Conservation (phyloP, 2,797 vertebrate species). For the Dermochelys coriacea region DNA sequence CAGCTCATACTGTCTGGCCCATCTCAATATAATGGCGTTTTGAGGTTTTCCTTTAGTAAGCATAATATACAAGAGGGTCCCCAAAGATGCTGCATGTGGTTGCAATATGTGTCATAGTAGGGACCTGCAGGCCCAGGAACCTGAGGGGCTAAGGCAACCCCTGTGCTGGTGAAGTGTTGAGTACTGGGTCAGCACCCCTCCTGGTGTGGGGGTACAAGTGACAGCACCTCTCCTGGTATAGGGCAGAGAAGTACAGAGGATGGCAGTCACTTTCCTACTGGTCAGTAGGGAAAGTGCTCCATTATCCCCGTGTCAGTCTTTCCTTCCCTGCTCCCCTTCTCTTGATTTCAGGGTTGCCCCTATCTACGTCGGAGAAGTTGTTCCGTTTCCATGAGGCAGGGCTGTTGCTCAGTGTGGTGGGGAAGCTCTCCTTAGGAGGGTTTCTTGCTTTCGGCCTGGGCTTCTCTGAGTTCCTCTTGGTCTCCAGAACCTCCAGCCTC, state of each 20-base stretch:
- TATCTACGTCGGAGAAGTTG: constrained; percentile 90
- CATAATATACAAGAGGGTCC: neutral
- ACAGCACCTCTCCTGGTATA: neutral
- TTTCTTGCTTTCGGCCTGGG: constrained; percentile 92
- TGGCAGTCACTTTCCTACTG: neutral
- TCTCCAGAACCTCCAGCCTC: constrained; percentile 95
- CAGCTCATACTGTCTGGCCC: neutral
- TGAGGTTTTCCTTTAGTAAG: neutral
- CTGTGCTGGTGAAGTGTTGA: neutral
- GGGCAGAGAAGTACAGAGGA: neutral
- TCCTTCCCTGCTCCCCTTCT: constrained; percentile 5
- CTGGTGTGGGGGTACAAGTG: neutral
- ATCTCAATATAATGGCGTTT: neutral
- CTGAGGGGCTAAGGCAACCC: neutral
- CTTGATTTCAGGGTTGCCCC: constrained; percentile 82
- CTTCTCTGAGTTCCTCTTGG: constrained; percentile 96
- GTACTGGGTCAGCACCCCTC: neutral
- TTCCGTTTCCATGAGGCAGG: constrained; percentile 87
- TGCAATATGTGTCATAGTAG: neutral
- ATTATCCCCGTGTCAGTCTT: neutral
- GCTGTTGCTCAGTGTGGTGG: constrained; percentile 83
- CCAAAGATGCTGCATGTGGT: neutral
- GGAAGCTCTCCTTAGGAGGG: constrained; percentile 88
- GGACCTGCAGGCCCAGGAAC: neutral
- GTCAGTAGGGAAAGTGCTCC: neutral